These are phyloP conservation scores for Stegastes partitus DNA, from an alignment of 2,113 vertebrate genomes.

Conservation along the genomic window DNA sequence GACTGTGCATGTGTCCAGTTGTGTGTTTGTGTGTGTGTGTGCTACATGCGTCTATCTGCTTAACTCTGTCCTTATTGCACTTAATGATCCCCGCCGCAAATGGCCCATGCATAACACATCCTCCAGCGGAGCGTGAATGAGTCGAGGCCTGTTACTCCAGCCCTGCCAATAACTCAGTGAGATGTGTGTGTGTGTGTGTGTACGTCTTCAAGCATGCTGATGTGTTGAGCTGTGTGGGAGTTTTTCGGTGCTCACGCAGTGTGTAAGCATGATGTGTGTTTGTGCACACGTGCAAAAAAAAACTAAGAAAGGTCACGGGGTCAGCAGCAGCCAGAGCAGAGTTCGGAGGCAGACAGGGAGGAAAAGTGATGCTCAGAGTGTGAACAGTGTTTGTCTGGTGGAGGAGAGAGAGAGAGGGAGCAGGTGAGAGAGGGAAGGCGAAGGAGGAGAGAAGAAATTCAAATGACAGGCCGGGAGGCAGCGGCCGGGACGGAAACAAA, in stretches of 20 bases:
- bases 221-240: constrained; percentile 55
- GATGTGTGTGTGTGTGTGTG: constrained; percentile 3
- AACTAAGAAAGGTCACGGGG: constrained; percentile 3
- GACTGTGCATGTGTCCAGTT: constrained; percentile 3
- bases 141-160: constrained; percentile 59
- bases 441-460: constrained; percentile 23
- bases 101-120: constrained; percentile 65
- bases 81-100: constrained; percentile 69
- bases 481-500: constrained; percentile 11
- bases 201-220: constrained; percentile 37
- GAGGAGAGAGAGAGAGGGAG: neutral
- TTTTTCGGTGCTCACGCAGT: constrained; percentile 6
- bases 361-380: constrained; percentile 45
- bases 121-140: constrained; percentile 58
- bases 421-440: neutral
- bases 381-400: constrained; percentile 44
- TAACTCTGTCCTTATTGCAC: constrained; percentile 71
- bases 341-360: constrained; percentile 38
- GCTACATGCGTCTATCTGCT: constrained; percentile 27
- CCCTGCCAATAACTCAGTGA: constrained; percentile 55
- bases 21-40: constrained; percentile 19
- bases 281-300: constrained; percentile 54
- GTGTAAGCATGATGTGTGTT: constrained; percentile 44
- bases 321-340: constrained; percentile 47
- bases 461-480: constrained; percentile 40